Conservation (phyloP, 2,888 invertebrate genomes). For the Netelia inedita region DNA sequence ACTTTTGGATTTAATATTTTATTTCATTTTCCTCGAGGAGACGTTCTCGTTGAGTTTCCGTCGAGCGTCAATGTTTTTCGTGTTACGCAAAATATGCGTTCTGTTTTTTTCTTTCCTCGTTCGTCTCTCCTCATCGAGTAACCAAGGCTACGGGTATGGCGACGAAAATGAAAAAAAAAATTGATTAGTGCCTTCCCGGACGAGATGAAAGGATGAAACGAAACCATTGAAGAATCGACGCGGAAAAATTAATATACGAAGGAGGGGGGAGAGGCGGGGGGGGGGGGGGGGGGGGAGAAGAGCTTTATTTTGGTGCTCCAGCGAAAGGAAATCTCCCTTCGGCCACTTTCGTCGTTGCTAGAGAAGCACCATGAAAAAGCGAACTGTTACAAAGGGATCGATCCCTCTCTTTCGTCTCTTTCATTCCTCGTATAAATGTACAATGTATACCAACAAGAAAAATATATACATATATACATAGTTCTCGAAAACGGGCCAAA, state of each 20-base stretch:
- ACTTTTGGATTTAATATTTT: neutral
- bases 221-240: conserved; percentile 20
- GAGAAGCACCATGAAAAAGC: conserved; percentile 68
- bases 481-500: neutral
- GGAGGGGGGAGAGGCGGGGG: neutral
- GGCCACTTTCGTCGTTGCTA: neutral
- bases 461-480: neutral
- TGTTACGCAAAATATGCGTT: neutral
- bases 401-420: conserved; percentile 46
- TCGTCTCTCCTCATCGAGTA: neutral
- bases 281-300: neutral
- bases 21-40: neutral
- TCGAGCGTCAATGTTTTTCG: too few species aligned
- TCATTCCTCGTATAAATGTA: conserved; percentile 12
- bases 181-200: conserved; percentile 41
- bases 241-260: conserved; percentile 20
- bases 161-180: conserved; percentile 25
- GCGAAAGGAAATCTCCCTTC: conserved; percentile 37
- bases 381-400: conserved; percentile 70
- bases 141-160: neutral
- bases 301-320: conserved; percentile 3
- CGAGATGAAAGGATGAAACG: conserved; percentile 26
- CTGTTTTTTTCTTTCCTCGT: neutral
- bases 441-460: neutral
- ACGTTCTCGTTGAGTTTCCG: neutral